phyloP scores from a whole-genome alignment of 2,888 invertebrate species.

The Scaeva pyrastri region DNA sequence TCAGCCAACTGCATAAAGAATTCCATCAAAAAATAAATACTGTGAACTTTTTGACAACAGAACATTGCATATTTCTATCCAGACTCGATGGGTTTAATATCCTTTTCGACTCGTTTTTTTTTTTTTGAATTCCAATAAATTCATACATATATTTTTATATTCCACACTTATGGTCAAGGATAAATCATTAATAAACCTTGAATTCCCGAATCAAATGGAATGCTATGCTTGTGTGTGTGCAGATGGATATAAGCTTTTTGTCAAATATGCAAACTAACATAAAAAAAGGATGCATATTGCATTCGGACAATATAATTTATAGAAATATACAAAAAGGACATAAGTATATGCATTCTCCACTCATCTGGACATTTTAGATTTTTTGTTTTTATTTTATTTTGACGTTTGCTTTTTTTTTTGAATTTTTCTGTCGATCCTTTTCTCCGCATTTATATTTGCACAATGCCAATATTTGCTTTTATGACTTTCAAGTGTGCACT shows the following conservation, averaged over 20 bases:
- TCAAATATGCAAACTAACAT: too few relatives aligned
- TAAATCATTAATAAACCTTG: neutral
- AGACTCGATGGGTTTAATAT: neutral
- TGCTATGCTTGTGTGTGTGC: neutral
- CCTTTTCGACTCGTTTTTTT: neutral
- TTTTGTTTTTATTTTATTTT: too few relatives aligned
- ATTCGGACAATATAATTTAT: slow-evolving; percentile 2
- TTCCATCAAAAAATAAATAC: too few relatives aligned
- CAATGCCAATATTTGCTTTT: slow-evolving; percentile 72
- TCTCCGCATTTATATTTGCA: slow-evolving; percentile 68
- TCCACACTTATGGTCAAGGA: neutral
- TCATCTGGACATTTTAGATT: slow-evolving; percentile 67
- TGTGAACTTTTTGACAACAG: too few relatives aligned
- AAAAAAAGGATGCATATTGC: slow-evolving; percentile 51
- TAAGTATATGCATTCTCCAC: slow-evolving; percentile 43
- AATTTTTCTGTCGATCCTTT: slow-evolving; percentile 49
- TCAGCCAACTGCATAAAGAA: too few relatives aligned
- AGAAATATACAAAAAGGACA: slow-evolving; percentile 18
- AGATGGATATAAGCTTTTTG: slow-evolving; percentile 47
- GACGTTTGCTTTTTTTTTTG: slow-evolving; percentile 4
- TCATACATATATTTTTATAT: neutral
- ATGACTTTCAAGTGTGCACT: slow-evolving; percentile 41
- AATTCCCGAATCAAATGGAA: neutral
- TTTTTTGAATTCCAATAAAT: neutral
- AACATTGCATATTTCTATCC: neutral